Base-by-base conservation (phyloP, 2,113 vertebrate species). In the Progne subis region DNA sequence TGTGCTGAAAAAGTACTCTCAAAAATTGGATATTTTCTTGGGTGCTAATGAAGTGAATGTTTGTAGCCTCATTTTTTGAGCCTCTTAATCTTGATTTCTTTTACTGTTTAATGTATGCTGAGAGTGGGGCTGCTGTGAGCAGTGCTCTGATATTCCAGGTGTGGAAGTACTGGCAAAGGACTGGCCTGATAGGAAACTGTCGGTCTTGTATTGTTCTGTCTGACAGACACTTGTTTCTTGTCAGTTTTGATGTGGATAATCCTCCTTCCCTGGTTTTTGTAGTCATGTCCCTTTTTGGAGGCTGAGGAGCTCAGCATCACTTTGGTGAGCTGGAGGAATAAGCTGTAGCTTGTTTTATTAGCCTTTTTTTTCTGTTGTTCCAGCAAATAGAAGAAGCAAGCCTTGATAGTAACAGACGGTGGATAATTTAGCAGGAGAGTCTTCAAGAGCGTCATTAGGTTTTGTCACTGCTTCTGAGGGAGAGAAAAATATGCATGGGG, bases 391-490 rank as follows among this genome's bases (percentile, higher is more conserved):
- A 19, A 74, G 65, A 74, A 65, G 23, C 32, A 56, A 64, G 28
- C n/a, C 41, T 83, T 74, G 72, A 18, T 39, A 47, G 32, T 67
- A 89, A 39, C 26, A 82, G 60, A 24, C 23, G 4, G 25, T 76
- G 53, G 75, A 28, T 85, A 83, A 57, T 39, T 39, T 86, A 86
- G 46, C 68, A 81, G 69, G 43, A 92, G 52, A 78, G 34, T 81
- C 43, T 74, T 80, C 23, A 57, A 63, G 81, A 69, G 41, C 64
- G 68, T 75, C 37, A 29, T 86, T 69, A 67, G n/a, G 23, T 84
- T 87, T 76, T 92, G 86, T 92, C 47, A n/a, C 46, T 76, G 79
- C 47, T 77, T 88, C 85, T 44, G 50, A 96, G 47, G 67, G 70
- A 69, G 50, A 52, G 74, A 60, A 55, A 39, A 64, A 91, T 59